phyloP scores from a whole-genome alignment of 2,888 invertebrate species.

The Geotrupes spiniger region DNA sequence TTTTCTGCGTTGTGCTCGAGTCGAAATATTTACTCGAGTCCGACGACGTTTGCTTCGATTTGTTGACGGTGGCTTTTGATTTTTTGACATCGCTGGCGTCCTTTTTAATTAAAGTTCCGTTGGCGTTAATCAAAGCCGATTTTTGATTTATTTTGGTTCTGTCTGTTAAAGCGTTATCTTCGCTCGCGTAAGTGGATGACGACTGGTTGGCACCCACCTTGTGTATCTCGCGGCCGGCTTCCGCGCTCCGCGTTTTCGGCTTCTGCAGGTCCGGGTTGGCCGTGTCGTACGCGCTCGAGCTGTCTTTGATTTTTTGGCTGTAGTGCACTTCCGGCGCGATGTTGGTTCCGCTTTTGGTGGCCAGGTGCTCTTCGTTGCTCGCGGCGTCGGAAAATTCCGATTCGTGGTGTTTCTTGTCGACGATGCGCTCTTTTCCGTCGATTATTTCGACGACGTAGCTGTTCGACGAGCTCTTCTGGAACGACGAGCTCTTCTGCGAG shows the following conservation, averaged over 20 bases:
- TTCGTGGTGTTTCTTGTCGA: slow-evolving; percentile 60
- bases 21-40: slow-evolving; percentile 26
- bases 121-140: neutral
- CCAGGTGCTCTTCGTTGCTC: slow-evolving; percentile 53
- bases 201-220: slow-evolving; percentile 44
- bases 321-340: slow-evolving; percentile 58
- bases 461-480: slow-evolving; percentile 60
- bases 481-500: slow-evolving; percentile 56
- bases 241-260: slow-evolving; percentile 50
- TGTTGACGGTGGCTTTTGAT: slow-evolving; percentile 17
- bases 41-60: slow-evolving; percentile 12
- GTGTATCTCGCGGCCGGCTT: slow-evolving; percentile 49
- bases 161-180: slow-evolving; percentile 10
- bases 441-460: slow-evolving; percentile 66
- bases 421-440: slow-evolving; percentile 62
- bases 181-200: slow-evolving; percentile 33
- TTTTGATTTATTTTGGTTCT: slow-evolving; percentile 21
- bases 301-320: slow-evolving; percentile 55
- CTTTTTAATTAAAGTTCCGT: slow-evolving; percentile 24
- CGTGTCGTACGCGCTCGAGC: slow-evolving; percentile 57
- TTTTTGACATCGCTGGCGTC: slow-evolving; percentile 17
- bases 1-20: slow-evolving; percentile 5
- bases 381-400: slow-evolving; percentile 51
- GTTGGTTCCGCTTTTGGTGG: slow-evolving; percentile 57
- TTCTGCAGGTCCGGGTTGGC: slow-evolving; percentile 52